Percentiles rank a stretch among this genome's conserved stretches.
Evolutionary conservation across 1,140 invertebrate genomes (phyloP).

Genomic region (Neodiprion lecontei): DNA sequence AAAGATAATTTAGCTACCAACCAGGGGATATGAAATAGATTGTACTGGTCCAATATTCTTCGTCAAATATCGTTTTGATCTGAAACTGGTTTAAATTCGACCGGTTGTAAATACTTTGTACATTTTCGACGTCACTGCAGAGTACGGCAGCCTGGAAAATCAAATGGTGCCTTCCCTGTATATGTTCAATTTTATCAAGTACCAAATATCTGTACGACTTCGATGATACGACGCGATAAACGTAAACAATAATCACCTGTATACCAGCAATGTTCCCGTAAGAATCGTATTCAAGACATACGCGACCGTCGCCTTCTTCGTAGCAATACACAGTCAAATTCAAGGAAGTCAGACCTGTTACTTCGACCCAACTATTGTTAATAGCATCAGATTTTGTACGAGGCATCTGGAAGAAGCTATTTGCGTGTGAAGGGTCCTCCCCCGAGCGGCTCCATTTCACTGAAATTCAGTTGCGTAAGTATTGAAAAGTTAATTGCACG

Average conservation of each 20-base stretch:
- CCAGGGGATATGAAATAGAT: constrained; percentile 56
- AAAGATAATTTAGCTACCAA: constrained; percentile 21
- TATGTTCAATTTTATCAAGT: no score
- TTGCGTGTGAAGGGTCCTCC: constrained; percentile 32
- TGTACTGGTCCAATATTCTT: constrained; percentile 57
- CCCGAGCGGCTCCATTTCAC: neutral
- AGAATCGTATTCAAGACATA: constrained; percentile 52
- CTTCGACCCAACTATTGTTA: constrained; percentile 49
- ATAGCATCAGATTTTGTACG: constrained; percentile 54
- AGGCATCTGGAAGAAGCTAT: constrained; percentile 58
- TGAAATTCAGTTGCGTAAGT: no score
- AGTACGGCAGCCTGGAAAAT: constrained; percentile 49
- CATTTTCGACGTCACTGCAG: neutral
- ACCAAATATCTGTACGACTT: no score
- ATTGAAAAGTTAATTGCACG: no score
- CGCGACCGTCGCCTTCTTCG: constrained; percentile 38
- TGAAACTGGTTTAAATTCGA: neutral
- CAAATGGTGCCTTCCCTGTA: no score
- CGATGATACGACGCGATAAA: no score
- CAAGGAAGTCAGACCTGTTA: constrained; percentile 44
- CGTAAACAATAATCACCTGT: no score
- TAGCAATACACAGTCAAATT: constrained; percentile 51
- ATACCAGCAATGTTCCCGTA: constrained; percentile 57
- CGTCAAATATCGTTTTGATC: constrained; percentile 48
- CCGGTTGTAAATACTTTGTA: neutral